These are phyloP conservation scores for Melanotaenia duboulayi DNA, from an alignment of 2,113 vertebrate genomes.

Conservation along the genomic window DNA sequence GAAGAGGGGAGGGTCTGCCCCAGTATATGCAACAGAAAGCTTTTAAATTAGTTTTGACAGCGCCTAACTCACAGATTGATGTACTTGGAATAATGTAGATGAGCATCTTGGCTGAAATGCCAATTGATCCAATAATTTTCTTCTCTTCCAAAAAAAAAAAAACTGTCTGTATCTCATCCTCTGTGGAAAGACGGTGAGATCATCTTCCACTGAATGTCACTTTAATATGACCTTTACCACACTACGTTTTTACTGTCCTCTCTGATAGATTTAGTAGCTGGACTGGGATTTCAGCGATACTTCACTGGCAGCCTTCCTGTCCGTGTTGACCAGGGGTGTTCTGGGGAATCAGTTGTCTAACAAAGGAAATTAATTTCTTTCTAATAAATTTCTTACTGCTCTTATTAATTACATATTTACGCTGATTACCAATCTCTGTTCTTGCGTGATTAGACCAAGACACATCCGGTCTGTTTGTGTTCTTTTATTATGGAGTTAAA, in stretches of 20 bases:
- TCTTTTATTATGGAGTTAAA: background rate
- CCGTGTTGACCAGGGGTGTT: conserved; percentile 2
- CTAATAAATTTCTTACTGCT: background rate
- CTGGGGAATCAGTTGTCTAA: background rate
- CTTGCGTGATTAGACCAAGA: background rate
- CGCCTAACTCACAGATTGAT: conserved; percentile 35
- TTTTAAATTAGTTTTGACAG: conserved; percentile 49
- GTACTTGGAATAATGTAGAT: conserved; percentile 42
- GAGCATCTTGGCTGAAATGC: conserved; percentile 7
- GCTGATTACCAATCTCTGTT: background rate
- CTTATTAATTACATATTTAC: background rate
- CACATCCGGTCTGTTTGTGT: background rate
- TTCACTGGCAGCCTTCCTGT: conserved; percentile 4
- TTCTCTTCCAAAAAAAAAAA: background rate
- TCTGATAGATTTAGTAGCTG: conserved; percentile 55
- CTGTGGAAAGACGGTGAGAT: conserved; percentile 44
- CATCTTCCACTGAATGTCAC: conserved; percentile 46
- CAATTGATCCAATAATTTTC: conserved; percentile 39
- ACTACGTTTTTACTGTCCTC: conserved; percentile 44
- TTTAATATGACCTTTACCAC: conserved; percentile 41
- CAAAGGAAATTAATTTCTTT: background rate
- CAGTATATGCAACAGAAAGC: conserved; percentile 2
- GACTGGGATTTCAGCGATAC: conserved; percentile 29
- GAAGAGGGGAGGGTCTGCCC: conserved; percentile 14
- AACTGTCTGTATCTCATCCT: conserved; percentile 5